Evolutionary conservation across 2,797 vertebrate genomes (phyloP).

Genomic region (Eremophila alpestris): DNA sequence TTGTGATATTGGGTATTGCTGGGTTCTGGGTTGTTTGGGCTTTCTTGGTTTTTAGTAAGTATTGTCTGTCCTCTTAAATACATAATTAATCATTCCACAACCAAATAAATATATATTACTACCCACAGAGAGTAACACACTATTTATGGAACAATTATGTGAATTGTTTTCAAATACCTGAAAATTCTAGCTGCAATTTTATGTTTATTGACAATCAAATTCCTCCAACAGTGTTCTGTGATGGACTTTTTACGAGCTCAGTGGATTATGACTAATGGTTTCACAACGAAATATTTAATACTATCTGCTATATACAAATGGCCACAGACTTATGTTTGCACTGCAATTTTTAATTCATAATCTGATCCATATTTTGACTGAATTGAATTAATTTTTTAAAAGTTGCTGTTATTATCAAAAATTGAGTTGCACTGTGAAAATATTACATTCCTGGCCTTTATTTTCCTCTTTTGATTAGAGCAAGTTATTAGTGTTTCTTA

Average conservation of each 20-base stretch:
- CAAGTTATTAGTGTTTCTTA: background rate
- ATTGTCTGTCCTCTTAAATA: background rate
- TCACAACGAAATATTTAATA: background rate
- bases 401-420: background rate
- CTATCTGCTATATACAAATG: background rate
- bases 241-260: background rate
- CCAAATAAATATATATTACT: background rate
- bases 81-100: background rate
- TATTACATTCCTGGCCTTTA: background rate
- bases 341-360: background rate
- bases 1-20: background rate
- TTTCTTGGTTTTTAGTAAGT: background rate
- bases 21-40: background rate
- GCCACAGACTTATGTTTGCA: background rate
- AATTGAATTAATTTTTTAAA: background rate
- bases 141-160: background rate
- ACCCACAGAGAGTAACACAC: background rate
- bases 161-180: background rate
- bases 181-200: background rate
- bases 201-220: background rate
- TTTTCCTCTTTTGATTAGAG: background rate
- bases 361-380: background rate
- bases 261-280: background rate
- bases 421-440: background rate
- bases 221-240: background rate